Percentiles rank a stretch among this genome's conserved stretches.
Conservation (phyloP, 2,113 vertebrate species). For the Ancistrus triradiatus region DNA sequence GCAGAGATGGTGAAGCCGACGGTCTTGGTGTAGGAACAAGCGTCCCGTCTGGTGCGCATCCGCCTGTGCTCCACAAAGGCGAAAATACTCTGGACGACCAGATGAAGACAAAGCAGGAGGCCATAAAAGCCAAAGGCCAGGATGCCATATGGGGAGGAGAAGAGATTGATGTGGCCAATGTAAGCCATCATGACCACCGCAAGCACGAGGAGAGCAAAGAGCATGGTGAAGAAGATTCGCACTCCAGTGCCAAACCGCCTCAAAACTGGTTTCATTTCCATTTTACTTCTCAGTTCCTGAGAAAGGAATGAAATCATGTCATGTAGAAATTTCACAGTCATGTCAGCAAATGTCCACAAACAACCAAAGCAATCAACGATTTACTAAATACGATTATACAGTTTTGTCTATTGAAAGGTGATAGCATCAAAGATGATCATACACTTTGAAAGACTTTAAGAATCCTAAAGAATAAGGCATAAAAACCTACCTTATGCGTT, state of each 20-base stretch:
- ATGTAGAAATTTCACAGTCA: neutral
- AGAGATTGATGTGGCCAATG: conserved; percentile 69
- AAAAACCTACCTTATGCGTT: no score
- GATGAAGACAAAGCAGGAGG: conserved; percentile 75
- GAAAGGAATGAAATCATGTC: neutral
- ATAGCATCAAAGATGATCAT: no score
- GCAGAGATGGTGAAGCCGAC: conserved; percentile 85
- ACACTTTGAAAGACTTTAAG: no score
- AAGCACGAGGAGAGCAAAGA: conserved; percentile 77
- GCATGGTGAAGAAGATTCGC: conserved; percentile 66
- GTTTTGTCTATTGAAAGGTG: neutral
- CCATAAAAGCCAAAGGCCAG: conserved; percentile 87
- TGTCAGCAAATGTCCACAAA: neutral
- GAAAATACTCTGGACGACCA: conserved; percentile 81
- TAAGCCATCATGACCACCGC: conserved; percentile 79
- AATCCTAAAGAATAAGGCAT: no score
- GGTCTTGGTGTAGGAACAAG: conserved; percentile 67
- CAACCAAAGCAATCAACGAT: neutral
- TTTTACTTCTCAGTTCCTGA: conserved; percentile 44
- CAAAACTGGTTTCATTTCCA: conserved; percentile 65
- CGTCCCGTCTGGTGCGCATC: conserved; percentile 51
- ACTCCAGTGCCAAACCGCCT: conserved; percentile 46
- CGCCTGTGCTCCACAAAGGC: conserved; percentile 78
- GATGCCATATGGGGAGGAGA: conserved; percentile 66
- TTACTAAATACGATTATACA: neutral